Evolutionary conservation across 2,797 vertebrate genomes (phyloP).

Genomic region (Thripadectes ignobilis): DNA sequence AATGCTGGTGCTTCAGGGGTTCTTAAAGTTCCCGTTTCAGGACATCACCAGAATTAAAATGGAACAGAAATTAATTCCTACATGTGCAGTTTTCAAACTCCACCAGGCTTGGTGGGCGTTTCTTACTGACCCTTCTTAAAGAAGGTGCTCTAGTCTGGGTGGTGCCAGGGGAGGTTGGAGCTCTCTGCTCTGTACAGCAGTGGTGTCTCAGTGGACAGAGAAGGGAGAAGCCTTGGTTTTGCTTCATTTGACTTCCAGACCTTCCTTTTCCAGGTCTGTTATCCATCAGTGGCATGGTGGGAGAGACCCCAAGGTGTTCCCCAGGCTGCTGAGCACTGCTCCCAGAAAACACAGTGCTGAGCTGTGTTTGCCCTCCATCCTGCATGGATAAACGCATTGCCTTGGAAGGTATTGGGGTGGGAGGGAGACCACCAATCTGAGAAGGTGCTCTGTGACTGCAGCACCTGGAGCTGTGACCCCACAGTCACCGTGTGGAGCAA

Average conservation of each 20-base stretch:
- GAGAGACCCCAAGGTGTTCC: not conserved
- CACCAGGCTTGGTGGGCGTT: not conserved
- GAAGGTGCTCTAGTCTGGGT: not conserved
- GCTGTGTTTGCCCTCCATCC: not conserved
- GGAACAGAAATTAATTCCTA: not conserved
- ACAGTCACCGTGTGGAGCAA: not conserved
- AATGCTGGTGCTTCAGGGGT: not conserved
- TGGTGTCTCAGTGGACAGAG: not conserved
- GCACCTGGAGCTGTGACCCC: not conserved
- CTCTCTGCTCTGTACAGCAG: not conserved
- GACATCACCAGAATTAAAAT: not conserved
- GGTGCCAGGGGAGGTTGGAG: not conserved
- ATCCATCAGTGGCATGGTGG: not conserved
- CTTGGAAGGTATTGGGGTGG: not conserved
- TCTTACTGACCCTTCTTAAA: not conserved
- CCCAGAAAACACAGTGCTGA: not conserved
- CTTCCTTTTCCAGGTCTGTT: not conserved
- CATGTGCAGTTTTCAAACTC: not conserved
- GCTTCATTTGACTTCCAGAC: not conserved
- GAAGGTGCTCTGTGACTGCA: not conserved
- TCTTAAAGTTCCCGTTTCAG: not conserved
- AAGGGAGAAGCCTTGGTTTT: not conserved
- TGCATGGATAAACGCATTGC: not conserved
- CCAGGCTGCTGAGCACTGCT: not conserved
- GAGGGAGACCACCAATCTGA: too few relatives aligned